Evolutionary conservation across 2,113 vertebrate genomes (phyloP), one percentile per base, ranked within the genome.

Genomic region (Platichthys flesus): DNA sequence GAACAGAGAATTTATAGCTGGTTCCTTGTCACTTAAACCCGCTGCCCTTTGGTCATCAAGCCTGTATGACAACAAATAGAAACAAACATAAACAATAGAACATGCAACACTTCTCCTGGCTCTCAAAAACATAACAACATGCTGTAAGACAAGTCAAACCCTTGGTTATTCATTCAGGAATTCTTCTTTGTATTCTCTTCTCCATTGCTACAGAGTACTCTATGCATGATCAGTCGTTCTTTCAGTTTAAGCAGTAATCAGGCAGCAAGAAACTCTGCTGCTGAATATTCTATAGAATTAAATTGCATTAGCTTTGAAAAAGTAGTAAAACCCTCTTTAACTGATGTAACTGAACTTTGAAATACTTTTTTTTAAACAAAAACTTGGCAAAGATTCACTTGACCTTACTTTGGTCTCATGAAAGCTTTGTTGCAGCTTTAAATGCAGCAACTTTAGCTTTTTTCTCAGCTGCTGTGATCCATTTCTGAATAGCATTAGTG

Each of bases 121-220:
- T 76, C 49, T 81, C 75, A 54, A 23, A 65, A 88, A 80, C 61
- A 68, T 42, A 76, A 62, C 61, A 65, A 85, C 58, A 24, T 24
- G 72, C 65, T 63, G 74, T 37, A 73, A 88, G 56, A 89, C 64
- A 69, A 79, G 76, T 58, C 60, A 74, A 84, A 69, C 54, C 49
- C 71, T 47, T 69, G 54, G 5, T 51, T 56, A n/a, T n/a, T 75
- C 66, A 66, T 21, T 83, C 45, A 71, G 56, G 70, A 86, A 83
- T 42, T 89, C 55, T 77, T 78, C 10, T 86, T 88, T 87, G 75
- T 67, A 82, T 80, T 85, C 60, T 70, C 63, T 59, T 85, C 71
- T 83, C 37, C 20, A 28, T 51, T 89, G 88, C 90, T 91, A 91
- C 90, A 83, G 70, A 81, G 79, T 67, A 77, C 61, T 31, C 58